Base-by-base conservation (phyloP, 2,113 vertebrate species). In the Telmatochromis brichardi region DNA sequence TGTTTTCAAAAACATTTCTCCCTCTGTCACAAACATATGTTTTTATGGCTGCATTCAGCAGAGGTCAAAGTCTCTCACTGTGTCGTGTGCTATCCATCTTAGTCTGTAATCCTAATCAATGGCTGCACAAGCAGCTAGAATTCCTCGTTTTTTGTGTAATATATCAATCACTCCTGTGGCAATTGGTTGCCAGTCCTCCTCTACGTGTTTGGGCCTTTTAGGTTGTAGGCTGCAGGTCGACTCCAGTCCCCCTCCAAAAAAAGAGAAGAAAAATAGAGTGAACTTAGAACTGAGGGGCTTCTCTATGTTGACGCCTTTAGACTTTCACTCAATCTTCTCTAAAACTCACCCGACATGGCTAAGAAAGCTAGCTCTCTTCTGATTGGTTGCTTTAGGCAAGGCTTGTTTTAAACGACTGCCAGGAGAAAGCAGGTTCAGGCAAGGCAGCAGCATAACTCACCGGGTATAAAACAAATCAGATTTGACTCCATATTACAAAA, bases 351-450 rank as follows among this genome's bases (percentile, higher is more conserved):
- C n/a, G 63, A 53, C 54, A 78, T 17, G 60, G 76, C 84, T 86
- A 88, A 79, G 63, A 83, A 53, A 81, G 51, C 35, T 54, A 40
- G 28, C 28, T 15, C 53, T 57, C 11, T 82, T 83, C 58, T 86
- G 60, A 45, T 40, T 47, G 60, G 31, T 84, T 89, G 90, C 92
- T 88, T 15, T 31, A 53, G 93, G 92, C 87, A 47, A 76, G 37
- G 85, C 89, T 88, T 89, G 90, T 88, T 89, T 87, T 80, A 58
- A 42, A 63, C 79, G 50, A 42, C 15, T 78, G 68, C 85, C 84
- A 90, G 65, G 83, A 84, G 31, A 92, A 82, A 91, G 81, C 93
- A 93, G 76, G 94, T 93, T 83, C 12, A 31, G 90, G 54, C 94
- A 93, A 80, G 23, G 85, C 33, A 15, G 80, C 28, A 26, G 83